Conservation (phyloP, 2,113 vertebrate species). For the Nycticebus coucang region DNA sequence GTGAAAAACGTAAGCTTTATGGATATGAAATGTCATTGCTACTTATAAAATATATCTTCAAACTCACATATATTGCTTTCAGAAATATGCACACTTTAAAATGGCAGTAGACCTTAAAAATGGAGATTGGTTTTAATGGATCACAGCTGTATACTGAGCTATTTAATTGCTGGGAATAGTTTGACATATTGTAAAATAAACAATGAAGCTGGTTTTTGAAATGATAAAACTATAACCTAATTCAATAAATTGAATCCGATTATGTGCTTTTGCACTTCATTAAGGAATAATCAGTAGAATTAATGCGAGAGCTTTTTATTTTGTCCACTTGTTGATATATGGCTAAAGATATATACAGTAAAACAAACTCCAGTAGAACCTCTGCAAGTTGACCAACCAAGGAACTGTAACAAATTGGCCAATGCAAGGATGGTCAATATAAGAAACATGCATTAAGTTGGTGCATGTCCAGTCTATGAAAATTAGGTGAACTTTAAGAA, state of each 20-base stretch:
- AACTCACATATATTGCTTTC: slow-evolving; percentile 40
- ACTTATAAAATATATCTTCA: not conserved
- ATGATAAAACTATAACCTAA: slow-evolving; percentile 74
- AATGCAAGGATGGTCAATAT: no score
- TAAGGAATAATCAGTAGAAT: slow-evolving; percentile 77
- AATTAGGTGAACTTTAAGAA: no score
- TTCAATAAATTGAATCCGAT: slow-evolving; percentile 78
- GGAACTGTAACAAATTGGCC: no score
- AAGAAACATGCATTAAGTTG: no score
- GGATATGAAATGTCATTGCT: slow-evolving; percentile 6
- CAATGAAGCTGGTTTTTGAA: slow-evolving; percentile 73
- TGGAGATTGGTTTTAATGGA: slow-evolving; percentile 64
- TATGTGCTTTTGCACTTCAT: slow-evolving; percentile 79
- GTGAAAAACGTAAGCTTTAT: not conserved
- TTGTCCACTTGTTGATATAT: slow-evolving; percentile 72
- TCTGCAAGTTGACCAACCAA: no score
- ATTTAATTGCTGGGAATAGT: slow-evolving; percentile 67
- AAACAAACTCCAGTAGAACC: not conserved
- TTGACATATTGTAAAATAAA: slow-evolving; percentile 67
- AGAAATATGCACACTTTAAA: slow-evolving; percentile 62
- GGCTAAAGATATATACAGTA: slow-evolving; percentile 56
- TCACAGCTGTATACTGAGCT: slow-evolving; percentile 49
- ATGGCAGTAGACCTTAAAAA: not conserved
- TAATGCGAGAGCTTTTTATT: slow-evolving; percentile 76
- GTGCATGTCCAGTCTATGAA: no score